These are phyloP conservation scores for Xenopus laevis DNA, from an alignment of 2,113 vertebrate species.

Conservation along the genomic window DNA sequence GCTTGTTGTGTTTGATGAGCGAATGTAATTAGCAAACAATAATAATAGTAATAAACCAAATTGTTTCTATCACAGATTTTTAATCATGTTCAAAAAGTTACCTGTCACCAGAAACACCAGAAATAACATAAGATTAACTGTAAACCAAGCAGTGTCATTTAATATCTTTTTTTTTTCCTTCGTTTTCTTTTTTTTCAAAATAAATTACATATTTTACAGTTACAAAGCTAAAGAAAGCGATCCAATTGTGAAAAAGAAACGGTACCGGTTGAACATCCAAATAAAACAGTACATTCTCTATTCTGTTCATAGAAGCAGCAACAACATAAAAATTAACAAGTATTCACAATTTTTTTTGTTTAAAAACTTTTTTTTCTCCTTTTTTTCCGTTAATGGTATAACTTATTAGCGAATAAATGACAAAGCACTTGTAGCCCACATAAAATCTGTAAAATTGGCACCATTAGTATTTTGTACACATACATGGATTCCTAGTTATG, in stretches of 20 bases:
- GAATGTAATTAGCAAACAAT: neutral
- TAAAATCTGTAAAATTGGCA: constrained; percentile 80
- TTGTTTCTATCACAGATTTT: constrained; percentile 69
- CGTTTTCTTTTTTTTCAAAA: constrained; percentile 55
- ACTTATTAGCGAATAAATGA: constrained; percentile 66
- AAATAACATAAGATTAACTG: constrained; percentile 75
- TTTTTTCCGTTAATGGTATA: constrained; percentile 62
- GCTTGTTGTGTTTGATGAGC: too few relatives aligned
- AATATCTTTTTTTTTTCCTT: constrained; percentile 48
- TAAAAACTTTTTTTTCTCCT: constrained; percentile 61
- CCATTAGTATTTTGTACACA: constrained; percentile 71
- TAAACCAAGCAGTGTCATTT: constrained; percentile 74
- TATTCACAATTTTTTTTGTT: constrained; percentile 59
- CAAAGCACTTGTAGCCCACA: constrained; percentile 81
- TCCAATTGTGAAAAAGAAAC: constrained; percentile 79
- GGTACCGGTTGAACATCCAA: constrained; percentile 77
- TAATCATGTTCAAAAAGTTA: constrained; percentile 90
- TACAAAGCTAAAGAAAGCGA: constrained; percentile 81
- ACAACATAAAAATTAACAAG: constrained; percentile 72
- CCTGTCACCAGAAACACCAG: constrained; percentile 84
- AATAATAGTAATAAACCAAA: constrained; percentile 31
- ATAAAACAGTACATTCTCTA: constrained; percentile 85
- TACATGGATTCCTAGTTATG: constrained; percentile 78
- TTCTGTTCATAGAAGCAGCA: constrained; percentile 75
- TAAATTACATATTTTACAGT: constrained; percentile 77